Conservation (phyloP, 2,113 vertebrate species). For the Corynorhinus townsendii region DNA sequence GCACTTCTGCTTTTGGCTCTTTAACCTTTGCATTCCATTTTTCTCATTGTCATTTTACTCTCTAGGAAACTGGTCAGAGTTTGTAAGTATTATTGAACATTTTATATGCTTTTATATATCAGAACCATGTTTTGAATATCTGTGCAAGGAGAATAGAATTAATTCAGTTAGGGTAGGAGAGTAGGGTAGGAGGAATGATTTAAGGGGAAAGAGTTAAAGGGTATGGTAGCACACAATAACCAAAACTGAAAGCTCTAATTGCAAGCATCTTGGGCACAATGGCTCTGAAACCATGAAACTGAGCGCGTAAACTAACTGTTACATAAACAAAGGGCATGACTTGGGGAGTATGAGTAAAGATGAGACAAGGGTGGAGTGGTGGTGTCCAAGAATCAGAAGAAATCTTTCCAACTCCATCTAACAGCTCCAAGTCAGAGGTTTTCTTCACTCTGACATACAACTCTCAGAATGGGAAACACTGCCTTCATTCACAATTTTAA, state of each 20-base stretch:
- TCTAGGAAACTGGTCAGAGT: not conserved
- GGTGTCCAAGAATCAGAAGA: conserved; percentile 1
- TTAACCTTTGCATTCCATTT: not conserved
- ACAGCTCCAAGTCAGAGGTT: conserved; percentile 10
- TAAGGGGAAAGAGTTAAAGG: not conserved
- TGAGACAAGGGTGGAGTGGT: not conserved
- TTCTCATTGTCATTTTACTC: not conserved
- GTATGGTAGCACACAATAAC: not conserved
- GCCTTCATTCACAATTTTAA: conserved; percentile 60
- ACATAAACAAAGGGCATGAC: not conserved
- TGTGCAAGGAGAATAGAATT: not conserved
- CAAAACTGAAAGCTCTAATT: not conserved
- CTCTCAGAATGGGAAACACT: not conserved
- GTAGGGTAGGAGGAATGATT: not conserved
- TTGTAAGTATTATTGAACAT: not conserved
- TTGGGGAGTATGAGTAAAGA: not conserved
- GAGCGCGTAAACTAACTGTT: not conserved
- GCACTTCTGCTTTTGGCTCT: not conserved
- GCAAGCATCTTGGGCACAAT: not conserved
- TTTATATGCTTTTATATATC: not conserved
- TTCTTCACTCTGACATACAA: not conserved
- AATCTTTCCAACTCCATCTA: not conserved
- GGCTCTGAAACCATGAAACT: not conserved
- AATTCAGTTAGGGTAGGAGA: not conserved
- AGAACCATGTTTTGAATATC: not conserved